A percentile compares a stretch with the other conserved stretches of the same genome.
Evolutionary conservation across 2,888 invertebrate species (phyloP).

Genomic region (Erebia ligea): DNA sequence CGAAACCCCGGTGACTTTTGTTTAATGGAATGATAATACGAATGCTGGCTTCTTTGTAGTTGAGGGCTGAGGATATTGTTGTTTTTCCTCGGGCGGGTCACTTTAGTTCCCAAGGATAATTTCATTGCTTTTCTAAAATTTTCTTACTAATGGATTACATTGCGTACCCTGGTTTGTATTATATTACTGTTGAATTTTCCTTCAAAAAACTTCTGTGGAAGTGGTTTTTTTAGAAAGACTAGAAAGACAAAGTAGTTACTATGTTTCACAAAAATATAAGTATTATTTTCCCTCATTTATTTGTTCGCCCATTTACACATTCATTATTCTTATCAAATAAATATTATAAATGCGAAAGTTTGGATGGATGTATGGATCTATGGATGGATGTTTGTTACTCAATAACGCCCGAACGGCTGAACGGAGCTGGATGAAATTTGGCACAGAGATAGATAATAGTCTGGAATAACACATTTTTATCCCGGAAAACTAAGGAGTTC

Average conservation of each 20-base stretch:
- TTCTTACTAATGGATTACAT: conserved; percentile 66
- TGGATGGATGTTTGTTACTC: no score
- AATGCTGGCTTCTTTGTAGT: conserved; percentile 80
- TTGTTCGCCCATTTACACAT: no score
- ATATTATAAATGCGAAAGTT: no score
- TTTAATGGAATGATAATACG: conserved; percentile 83
- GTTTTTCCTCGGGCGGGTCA: conserved; percentile 77
- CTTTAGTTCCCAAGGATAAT: conserved; percentile 77
- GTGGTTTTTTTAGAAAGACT: conserved; percentile 27
- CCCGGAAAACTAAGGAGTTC: no score
- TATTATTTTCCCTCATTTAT: no score
- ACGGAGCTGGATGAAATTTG: no score
- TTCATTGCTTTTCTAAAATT: conserved; percentile 72
- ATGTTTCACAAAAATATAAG: conserved; percentile 4
- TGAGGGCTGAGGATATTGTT: conserved; percentile 75
- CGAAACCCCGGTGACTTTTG: conserved; percentile 82
- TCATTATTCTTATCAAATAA: no score
- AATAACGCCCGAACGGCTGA: no score
- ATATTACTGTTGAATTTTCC: conserved; percentile 66
- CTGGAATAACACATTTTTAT: no score
- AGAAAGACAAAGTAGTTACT: conserved; percentile 25
- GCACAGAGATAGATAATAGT: no score
- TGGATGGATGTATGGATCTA: no score
- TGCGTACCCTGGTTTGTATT: conserved; percentile 44
- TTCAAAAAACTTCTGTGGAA: conserved; percentile 40